A percentile compares a stretch with the other conserved stretches of the same genome.
Conservation (phyloP, 2,113 vertebrate species). For the Pithys albifrons region DNA sequence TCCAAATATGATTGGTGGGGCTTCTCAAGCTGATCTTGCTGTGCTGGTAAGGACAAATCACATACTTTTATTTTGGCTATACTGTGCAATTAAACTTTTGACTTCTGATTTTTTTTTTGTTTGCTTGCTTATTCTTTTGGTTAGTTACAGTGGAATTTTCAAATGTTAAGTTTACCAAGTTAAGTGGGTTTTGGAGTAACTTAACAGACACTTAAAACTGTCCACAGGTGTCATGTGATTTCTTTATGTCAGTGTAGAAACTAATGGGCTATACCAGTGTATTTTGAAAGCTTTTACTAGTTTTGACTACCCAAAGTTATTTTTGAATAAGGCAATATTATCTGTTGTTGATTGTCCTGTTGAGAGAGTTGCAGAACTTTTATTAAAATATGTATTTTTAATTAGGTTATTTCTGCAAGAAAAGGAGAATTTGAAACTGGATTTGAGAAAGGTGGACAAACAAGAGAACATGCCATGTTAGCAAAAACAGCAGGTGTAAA, state of each 20-base stretch:
- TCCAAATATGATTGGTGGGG: conserved; percentile 98
- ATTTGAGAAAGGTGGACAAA: conserved; percentile 98
- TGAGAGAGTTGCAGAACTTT: background rate
- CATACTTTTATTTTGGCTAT: background rate
- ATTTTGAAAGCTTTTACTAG: background rate
- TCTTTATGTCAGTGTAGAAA: background rate
- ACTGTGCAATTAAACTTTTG: background rate
- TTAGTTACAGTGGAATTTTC: background rate
- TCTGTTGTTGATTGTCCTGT: background rate
- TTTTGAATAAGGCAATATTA: background rate
- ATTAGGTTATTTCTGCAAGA: conserved; percentile 95
- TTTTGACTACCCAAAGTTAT: background rate
- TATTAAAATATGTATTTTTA: background rate
- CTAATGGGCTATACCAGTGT: background rate
- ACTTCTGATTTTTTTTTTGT: background rate
- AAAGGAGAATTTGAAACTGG: conserved; percentile 99
- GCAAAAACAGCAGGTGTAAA: conserved; percentile 99
- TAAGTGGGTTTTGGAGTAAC: background rate
- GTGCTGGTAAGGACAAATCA: conserved; percentile 86
- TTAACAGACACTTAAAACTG: background rate
- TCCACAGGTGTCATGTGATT: background rate
- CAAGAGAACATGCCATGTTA: conserved; percentile 97
- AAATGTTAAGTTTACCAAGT: background rate
- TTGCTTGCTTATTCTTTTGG: background rate
- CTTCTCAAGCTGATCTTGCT: conserved; percentile 96